Evolutionary conservation across 2,888 invertebrate species (phyloP).

Genomic region (Mactromeris polynyma): DNA sequence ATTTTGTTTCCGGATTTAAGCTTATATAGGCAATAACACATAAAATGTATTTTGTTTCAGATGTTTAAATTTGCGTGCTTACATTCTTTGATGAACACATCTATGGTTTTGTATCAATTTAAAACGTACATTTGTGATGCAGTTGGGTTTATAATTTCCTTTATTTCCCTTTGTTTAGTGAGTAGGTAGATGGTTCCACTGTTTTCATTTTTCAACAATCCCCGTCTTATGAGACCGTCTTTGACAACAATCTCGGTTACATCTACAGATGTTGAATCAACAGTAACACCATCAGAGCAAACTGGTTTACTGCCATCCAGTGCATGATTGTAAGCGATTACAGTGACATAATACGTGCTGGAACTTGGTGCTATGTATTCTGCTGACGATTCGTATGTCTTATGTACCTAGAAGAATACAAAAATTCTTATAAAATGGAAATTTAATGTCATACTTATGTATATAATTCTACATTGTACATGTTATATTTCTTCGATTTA

Average conservation of each 20-base stretch:
- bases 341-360: conserved; percentile 74
- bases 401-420: conserved; percentile 25
- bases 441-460: no score
- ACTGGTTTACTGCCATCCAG: conserved; percentile 74
- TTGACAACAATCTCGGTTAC: conserved; percentile 58
- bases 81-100: no score
- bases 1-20: no score
- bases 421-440: no score
- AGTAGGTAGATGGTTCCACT: conserved; percentile 59
- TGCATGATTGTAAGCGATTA: conserved; percentile 78
- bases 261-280: conserved; percentile 66
- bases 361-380: conserved; percentile 56
- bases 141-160: conserved; percentile 53
- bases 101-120: no score
- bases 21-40: no score
- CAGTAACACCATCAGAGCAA: conserved; percentile 78
- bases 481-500: no score
- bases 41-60: no score
- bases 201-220: conserved; percentile 62
- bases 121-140: conserved; percentile 63
- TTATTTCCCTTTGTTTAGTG: conserved; percentile 53
- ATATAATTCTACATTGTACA: no score
- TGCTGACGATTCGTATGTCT: conserved; percentile 22
- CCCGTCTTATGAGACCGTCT: conserved; percentile 62
- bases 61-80: no score